A percentile compares a stretch with the other conserved stretches of the same genome.
Evolutionary conservation across 2,113 vertebrate species (phyloP).

Genomic region (Pholis gunnellus): DNA sequence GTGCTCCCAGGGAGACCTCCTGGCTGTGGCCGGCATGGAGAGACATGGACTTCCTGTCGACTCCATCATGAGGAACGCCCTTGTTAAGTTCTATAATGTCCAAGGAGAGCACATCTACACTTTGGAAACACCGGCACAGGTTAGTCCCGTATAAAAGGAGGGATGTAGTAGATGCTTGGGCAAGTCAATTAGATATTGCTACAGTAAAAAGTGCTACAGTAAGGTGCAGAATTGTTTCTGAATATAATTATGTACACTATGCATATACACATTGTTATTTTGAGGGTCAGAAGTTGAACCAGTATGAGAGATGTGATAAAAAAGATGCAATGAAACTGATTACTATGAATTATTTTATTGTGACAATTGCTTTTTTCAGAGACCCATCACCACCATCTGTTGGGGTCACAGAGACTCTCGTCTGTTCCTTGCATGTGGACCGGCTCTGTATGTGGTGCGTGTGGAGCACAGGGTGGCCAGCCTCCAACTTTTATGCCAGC

Average conservation of each 20-base stretch:
- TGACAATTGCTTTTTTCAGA: slow-evolving; percentile 79
- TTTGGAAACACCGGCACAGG: slow-evolving; percentile 96
- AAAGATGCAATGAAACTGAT: neutral
- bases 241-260: neutral
- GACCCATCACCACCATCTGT: slow-evolving; percentile 97
- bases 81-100: slow-evolving; percentile 98
- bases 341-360: neutral
- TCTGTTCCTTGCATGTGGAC: slow-evolving; percentile 94
- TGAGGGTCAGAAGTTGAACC: neutral
- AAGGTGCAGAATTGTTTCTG: neutral
- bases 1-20: slow-evolving; percentile 97
- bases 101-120: slow-evolving; percentile 98
- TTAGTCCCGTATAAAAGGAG: slow-evolving; percentile 54
- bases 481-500: slow-evolving; percentile 96
- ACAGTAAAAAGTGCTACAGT: neutral
- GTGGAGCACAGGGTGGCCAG: slow-evolving; percentile 97
- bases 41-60: slow-evolving; percentile 88
- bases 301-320: neutral
- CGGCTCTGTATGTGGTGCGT: slow-evolving; percentile 94
- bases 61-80: slow-evolving; percentile 89
- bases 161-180: neutral
- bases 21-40: slow-evolving; percentile 97
- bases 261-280: neutral
- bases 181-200: neutral
- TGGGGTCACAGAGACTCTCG: slow-evolving; percentile 98